Evolutionary conservation across 2,888 invertebrate genomes (phyloP).

Genomic region (Drosophila trichaetosa): DNA sequence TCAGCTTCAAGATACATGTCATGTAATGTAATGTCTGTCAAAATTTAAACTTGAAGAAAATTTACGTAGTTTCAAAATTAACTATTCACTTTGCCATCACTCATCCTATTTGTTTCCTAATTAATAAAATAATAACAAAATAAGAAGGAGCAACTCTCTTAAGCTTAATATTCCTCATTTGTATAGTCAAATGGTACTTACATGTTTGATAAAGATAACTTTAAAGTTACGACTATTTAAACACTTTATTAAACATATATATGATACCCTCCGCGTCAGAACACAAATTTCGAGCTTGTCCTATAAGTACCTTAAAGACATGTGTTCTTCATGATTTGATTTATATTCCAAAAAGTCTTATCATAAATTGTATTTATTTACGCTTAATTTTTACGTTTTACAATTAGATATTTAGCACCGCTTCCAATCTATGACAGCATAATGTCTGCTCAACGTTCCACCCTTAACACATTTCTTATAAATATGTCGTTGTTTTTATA

Average conservation of each 20-base stretch:
- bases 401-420: conserved; percentile 9
- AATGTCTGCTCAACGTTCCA: conserved; percentile 13
- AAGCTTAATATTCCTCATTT: background rate
- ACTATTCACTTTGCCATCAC: background rate
- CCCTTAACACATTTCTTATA: conserved; percentile 60
- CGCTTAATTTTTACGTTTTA: background rate
- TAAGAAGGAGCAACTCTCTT: background rate
- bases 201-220: background rate
- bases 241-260: background rate
- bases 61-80: background rate
- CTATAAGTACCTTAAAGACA: background rate
- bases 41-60: background rate
- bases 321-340: background rate
- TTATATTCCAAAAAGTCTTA: background rate
- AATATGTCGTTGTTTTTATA: conserved; percentile 40
- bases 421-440: background rate
- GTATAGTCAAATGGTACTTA: background rate
- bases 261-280: background rate
- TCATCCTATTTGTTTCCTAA: background rate
- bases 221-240: background rate
- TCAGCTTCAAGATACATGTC: background rate
- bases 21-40: background rate
- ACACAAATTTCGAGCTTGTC: background rate
- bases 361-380: background rate
- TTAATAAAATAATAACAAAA: background rate